Evolutionary conservation across 2,888 invertebrate genomes (phyloP).

Genomic region (Cylindroiulus punctatus): DNA sequence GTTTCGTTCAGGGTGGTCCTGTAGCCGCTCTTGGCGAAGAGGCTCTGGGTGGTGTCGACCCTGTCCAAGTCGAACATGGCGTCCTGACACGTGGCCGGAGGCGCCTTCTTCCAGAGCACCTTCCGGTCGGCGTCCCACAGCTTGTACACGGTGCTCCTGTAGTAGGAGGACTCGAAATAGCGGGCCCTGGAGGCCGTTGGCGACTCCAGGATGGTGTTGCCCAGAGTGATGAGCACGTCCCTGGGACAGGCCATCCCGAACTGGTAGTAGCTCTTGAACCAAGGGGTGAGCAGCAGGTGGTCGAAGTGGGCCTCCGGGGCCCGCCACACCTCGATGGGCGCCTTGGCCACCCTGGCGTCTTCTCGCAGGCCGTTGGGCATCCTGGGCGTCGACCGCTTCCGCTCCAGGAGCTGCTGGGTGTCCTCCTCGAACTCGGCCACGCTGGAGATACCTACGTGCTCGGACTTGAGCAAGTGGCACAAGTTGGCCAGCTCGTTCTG

Average conservation of each 20-base stretch:
- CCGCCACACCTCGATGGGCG: neutral
- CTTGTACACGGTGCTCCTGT: neutral
- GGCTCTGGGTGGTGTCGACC: neutral
- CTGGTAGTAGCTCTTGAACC: conserved; percentile 12
- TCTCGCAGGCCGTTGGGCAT: neutral
- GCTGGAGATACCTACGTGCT: neutral
- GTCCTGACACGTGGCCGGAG: neutral
- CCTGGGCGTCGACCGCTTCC: neutral
- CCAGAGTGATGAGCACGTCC: neutral
- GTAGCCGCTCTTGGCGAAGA: neutral
- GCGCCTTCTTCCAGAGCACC: neutral
- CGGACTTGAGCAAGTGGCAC: neutral
- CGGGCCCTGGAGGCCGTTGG: neutral
- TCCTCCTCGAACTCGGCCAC: neutral
- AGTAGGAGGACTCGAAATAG: neutral
- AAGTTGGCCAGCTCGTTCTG: neutral
- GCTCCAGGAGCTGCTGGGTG: neutral
- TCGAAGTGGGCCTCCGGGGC: neutral
- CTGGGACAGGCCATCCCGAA: neutral
- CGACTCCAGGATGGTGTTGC: neutral
- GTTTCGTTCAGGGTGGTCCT: neutral
- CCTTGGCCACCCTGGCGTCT: neutral
- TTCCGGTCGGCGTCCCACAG: neutral
- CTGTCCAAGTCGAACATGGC: neutral
- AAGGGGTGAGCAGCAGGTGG: neutral